A percentile compares a stretch with the other conserved stretches of the same genome.
Conservation (phyloP, 2,888 invertebrate species). For the Linnaemya tessellans region DNA sequence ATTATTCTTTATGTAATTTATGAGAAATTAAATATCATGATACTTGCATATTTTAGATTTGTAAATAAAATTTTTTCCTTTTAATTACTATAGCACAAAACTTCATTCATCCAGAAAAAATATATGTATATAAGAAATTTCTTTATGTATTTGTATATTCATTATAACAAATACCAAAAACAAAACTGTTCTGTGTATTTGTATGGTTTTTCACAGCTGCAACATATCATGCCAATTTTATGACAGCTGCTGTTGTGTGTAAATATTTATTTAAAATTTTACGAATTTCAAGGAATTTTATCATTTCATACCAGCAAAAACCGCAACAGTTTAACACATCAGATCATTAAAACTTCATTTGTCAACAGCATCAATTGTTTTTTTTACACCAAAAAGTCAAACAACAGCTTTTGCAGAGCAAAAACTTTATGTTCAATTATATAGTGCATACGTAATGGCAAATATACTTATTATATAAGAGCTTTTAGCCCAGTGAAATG, state of each 20-base stretch:
- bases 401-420: conserved; percentile 39
- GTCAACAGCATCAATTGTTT: conserved; percentile 60
- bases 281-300: conserved; percentile 19
- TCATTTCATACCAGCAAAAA: conserved; percentile 29
- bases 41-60: conserved; percentile 4
- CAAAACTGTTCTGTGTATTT: neutral
- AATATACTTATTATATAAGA: neutral
- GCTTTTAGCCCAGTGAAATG: conserved; percentile 28
- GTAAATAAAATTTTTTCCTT: neutral
- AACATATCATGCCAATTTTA: conserved; percentile 1
- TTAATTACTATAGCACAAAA: neutral
- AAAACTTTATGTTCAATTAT: conserved; percentile 12
- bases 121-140: neutral
- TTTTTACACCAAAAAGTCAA: conserved; percentile 55
- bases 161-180: neutral
- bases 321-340: conserved; percentile 32
- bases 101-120: conserved; percentile 3
- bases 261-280: conserved; percentile 31
- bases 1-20: neutral
- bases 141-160: conserved; percentile 1
- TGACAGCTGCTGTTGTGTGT: neutral
- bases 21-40: conserved; percentile 36
- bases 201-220: neutral
- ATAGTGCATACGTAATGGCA: neutral
- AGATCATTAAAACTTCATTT: conserved; percentile 70